Evolutionary conservation across 1,140 invertebrate species (phyloP).

Genomic region (Marisa cornuarietis): DNA sequence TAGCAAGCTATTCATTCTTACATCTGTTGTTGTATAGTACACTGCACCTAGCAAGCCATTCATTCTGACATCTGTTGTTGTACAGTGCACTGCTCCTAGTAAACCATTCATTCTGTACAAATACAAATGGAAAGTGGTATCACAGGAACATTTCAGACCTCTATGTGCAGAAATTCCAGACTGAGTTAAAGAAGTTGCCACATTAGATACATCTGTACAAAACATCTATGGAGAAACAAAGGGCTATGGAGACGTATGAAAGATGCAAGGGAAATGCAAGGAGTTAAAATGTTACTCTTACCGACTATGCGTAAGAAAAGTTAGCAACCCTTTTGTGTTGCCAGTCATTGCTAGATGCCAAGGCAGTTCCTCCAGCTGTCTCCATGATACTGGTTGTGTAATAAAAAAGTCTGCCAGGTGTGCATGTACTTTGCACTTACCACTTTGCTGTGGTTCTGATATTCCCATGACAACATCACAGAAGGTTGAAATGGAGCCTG

Average conservation of each 20-base stretch:
- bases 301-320: slow-evolving; percentile 48
- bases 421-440: slow-evolving; percentile 33
- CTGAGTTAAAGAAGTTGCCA: background rate
- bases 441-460: background rate
- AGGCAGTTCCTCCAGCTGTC: slow-evolving; percentile 53
- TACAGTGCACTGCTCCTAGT: no score
- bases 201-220: background rate
- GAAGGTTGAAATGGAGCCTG: background rate
- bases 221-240: background rate
- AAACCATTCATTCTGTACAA: no score
- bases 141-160: background rate
- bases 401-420: slow-evolving; percentile 52
- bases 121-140: background rate
- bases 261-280: background rate
- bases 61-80: no score
- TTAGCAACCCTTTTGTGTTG: slow-evolving; percentile 39
- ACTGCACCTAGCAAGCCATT: no score
- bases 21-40: no score
- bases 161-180: background rate
- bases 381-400: slow-evolving; percentile 37
- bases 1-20: no score
- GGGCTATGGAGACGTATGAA: background rate
- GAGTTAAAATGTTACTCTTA: slow-evolving; percentile 33
- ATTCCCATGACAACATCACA: background rate
- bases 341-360: slow-evolving; percentile 58